These are phyloP conservation scores for Gulo gulo DNA, from an alignment of 2,113 vertebrate genomes.

Conservation along the genomic window DNA sequence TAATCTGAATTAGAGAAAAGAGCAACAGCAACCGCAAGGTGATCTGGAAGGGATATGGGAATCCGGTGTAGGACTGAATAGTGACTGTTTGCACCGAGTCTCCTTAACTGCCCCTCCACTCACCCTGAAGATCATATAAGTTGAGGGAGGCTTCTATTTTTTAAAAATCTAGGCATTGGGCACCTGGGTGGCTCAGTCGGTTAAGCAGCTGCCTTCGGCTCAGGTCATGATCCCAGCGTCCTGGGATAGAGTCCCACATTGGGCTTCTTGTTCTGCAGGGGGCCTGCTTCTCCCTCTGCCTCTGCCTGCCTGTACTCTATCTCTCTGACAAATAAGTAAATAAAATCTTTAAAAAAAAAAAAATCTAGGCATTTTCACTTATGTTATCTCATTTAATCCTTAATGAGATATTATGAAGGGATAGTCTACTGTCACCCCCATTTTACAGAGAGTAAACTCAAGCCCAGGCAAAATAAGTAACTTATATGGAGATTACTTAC, in stretches of 20 bases:
- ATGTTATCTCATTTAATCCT: not conserved
- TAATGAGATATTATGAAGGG: not conserved
- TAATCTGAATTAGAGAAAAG: slow-evolving; percentile 6
- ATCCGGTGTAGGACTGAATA: not conserved
- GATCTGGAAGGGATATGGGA: not conserved
- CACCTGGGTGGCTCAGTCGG: too few relatives aligned
- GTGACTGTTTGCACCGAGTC: not conserved
- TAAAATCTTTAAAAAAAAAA: not conserved
- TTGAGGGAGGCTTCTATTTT: not conserved
- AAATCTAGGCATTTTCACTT: slow-evolving; percentile 14
- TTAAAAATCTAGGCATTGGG: not conserved
- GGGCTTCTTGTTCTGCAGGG: too few relatives aligned
- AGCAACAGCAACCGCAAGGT: not conserved
- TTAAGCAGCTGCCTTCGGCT: too few relatives aligned
- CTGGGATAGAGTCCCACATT: too few relatives aligned
- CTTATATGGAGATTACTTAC: not conserved
- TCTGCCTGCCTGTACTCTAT: too few relatives aligned
- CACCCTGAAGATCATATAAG: slow-evolving; percentile 8
- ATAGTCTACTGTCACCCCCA: not conserved
- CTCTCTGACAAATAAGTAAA: too few relatives aligned
- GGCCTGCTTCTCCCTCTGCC: too few relatives aligned
- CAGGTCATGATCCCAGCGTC: too few relatives aligned
- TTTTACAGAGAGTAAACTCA: slow-evolving; percentile 42
- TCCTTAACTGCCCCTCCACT: not conserved
- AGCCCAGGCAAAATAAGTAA: not conserved